These are phyloP conservation scores for Cloeon dipterum DNA, from an alignment of 2,888 invertebrate genomes.

Conservation along the genomic window DNA sequence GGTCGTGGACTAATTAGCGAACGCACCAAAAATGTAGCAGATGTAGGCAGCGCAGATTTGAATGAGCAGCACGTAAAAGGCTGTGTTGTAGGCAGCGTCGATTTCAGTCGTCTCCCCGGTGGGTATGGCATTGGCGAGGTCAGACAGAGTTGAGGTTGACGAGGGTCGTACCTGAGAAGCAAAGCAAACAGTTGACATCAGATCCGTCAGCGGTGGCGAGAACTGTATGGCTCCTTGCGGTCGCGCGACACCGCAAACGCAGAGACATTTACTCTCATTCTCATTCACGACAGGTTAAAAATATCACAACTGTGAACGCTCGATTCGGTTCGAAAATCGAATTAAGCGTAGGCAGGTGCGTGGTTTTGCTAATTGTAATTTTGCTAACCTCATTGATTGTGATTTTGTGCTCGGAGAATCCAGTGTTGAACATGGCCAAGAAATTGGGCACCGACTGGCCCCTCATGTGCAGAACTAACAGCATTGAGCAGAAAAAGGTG, in stretches of 20 bases:
- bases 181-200: neutral
- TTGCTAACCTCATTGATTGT: conserved; percentile 11
- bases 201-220: too few species aligned
- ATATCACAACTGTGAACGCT: too few species aligned
- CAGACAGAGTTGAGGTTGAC: conserved; percentile 12
- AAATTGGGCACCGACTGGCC: conserved; percentile 13
- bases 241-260: too few species aligned
- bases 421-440: conserved; percentile 10
- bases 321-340: too few species aligned
- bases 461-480: conserved; percentile 27
- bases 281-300: too few species aligned
- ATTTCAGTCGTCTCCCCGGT: conserved; percentile 17
- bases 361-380: too few species aligned
- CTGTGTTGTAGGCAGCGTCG: conserved; percentile 18
- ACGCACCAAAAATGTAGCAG: conserved; percentile 20
- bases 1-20: too few species aligned
- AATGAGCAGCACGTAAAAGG: conserved; percentile 35
- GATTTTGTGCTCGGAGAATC: conserved; percentile 12
- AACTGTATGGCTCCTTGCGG: too few species aligned
- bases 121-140: conserved; percentile 18
- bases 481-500: conserved; percentile 38
- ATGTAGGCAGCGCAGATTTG: conserved; percentile 42
- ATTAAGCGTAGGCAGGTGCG: too few species aligned
- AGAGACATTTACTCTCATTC: too few species aligned
- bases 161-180: neutral